These are phyloP conservation scores for Calephelis nemesis DNA, from an alignment of 1,140 invertebrate genomes.

Conservation along the genomic window DNA sequence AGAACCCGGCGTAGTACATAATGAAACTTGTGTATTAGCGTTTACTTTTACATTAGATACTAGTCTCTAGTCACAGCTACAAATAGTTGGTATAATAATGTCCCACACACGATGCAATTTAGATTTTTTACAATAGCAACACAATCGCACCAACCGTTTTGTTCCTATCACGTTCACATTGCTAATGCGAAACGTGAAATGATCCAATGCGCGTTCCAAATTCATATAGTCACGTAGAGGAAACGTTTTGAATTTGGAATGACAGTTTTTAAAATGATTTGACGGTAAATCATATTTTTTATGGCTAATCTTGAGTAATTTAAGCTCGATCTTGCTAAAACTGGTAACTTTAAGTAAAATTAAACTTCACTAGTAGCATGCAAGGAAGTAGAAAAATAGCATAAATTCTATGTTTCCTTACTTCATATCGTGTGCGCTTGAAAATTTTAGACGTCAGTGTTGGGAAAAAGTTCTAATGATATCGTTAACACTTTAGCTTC, in stretches of 20 bases:
- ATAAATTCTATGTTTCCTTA: too few relatives aligned
- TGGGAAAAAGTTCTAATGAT: too few relatives aligned
- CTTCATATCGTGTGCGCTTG: too few relatives aligned
- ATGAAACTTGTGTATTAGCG: too few relatives aligned
- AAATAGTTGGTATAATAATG: slow-evolving; percentile 26
- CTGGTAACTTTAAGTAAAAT: too few relatives aligned
- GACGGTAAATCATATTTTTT: not conserved
- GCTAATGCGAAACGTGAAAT: slow-evolving; percentile 31
- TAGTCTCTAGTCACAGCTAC: slow-evolving; percentile 5
- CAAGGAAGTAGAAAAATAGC: too few relatives aligned
- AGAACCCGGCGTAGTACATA: too few relatives aligned
- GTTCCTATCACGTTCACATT: slow-evolving; percentile 35
- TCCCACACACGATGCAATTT: slow-evolving; percentile 29
- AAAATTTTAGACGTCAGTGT: too few relatives aligned
- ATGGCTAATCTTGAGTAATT: too few relatives aligned
- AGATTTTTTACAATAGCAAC: slow-evolving; percentile 22
- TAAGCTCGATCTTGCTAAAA: too few relatives aligned
- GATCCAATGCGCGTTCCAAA: slow-evolving; percentile 29
- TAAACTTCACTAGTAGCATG: too few relatives aligned
- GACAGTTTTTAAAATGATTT: slow-evolving; percentile 7
- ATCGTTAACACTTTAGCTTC: too few relatives aligned
- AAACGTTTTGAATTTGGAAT: slow-evolving; percentile 27
- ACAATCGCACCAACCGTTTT: slow-evolving; percentile 32
- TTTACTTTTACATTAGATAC: not conserved
- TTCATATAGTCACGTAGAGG: slow-evolving; percentile 38